These are phyloP conservation scores for Myripristis jacobus DNA, from an alignment of 2,797 vertebrate genomes.

Conservation along the genomic window DNA sequence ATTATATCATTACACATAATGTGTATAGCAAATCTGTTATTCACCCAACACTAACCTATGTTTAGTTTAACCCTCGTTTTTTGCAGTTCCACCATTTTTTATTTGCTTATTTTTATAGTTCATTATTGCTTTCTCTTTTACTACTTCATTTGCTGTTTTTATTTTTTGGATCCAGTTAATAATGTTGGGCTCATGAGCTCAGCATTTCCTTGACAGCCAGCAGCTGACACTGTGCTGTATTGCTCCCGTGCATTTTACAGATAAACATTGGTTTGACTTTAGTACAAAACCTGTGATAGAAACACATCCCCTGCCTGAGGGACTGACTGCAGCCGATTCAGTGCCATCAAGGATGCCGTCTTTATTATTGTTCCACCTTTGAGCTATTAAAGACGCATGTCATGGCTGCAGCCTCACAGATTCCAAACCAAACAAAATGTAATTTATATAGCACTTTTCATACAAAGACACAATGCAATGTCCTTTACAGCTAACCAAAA, in stretches of 20 bases:
- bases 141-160: neutral
- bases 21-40: too few species aligned
- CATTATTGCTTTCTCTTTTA: neutral
- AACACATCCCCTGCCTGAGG: neutral
- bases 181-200: neutral
- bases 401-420: neutral
- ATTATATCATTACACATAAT: neutral
- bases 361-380: neutral
- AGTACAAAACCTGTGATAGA: neutral
- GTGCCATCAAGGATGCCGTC: neutral
- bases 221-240: neutral
- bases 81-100: neutral
- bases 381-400: neutral
- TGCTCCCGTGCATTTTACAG: conserved; percentile 1
- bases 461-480: too few species aligned
- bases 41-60: neutral
- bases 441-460: too few species aligned
- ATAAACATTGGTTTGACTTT: neutral
- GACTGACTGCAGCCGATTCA: neutral
- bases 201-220: too few species aligned
- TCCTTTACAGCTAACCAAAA: too few species aligned
- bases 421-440: neutral
- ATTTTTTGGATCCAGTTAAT: neutral
- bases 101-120: neutral
- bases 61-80: neutral